Base-by-base conservation (phyloP, 30 jellyfish, hydroid and myxozoan genomes). In the Pseudorhiza aurosa region DNA sequence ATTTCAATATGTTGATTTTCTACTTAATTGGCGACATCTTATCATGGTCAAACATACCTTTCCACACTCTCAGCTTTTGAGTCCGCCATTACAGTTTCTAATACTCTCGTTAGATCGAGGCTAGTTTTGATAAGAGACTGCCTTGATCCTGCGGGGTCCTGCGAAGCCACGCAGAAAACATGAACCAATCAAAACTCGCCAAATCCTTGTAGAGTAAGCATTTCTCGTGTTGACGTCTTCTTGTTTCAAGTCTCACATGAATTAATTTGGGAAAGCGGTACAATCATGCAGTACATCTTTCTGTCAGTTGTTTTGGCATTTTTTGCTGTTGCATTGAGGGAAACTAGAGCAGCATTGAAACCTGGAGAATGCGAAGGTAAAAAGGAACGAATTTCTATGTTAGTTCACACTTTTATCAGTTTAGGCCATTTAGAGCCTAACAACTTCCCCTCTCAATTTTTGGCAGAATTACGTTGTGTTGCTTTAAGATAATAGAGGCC, bases 321-420 rank as follows among this genome's bases (percentile, higher is more conserved):
- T 59, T 45, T 70, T 28, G 75, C 69, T 11, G 51, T 75, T 5
- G 27, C 64, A 27, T 39, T 85, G 0, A 87, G 65, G 17, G 81
- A 62, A n/a, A 60, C 91, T 15, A 51, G 58, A 28, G 85, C 85
- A 11, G 87, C 72, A 27, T 46, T 85, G n/a, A 72, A 85, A 57
- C 92, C 85, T 11, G 97, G 97, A 29, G 97, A 88, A 8, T 88
- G 97, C 77, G 97, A 88, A 81, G 97, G 97, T 88, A n/a, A n/a
- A n/a, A n/a, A n/a, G n/a, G n/a, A n/a, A n/a, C n/a, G n/a, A n/a
- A n/a, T n/a, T n/a, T n/a, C n/a, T n/a, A 74, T 27, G 39, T 14
- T 6, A 53, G 15, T 12, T 6, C 19, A 14, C 60, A 6, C 5
- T 3, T 46, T 12, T 8, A 14, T 4, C 21, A 8, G 27, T 4